Conservation (phyloP, 2,113 vertebrate genomes). For the Gavialis gangeticus region DNA sequence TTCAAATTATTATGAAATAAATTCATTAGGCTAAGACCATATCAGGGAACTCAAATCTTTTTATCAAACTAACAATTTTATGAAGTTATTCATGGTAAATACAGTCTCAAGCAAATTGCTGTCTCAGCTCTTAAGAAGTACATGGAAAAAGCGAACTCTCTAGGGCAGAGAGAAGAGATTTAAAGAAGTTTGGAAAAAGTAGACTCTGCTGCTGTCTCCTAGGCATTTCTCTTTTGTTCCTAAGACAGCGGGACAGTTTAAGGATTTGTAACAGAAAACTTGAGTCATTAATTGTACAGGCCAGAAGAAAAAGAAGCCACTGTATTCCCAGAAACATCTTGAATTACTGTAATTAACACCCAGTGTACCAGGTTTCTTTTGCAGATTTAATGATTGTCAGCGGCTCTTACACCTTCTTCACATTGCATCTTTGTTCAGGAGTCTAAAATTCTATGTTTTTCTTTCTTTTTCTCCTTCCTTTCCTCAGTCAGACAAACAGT, state of each 20-base stretch:
- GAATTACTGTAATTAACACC: slow-evolving; percentile 67
- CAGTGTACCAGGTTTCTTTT: slow-evolving; percentile 54
- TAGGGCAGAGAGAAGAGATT: not conserved
- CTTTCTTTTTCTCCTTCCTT: not conserved
- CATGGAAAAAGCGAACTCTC: not conserved
- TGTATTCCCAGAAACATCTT: slow-evolving; percentile 64
- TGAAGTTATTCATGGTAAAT: slow-evolving; percentile 2
- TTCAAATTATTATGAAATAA: not conserved
- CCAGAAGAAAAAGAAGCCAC: slow-evolving; percentile 58
- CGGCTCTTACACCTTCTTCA: slow-evolving; percentile 30
- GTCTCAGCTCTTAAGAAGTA: not conserved
- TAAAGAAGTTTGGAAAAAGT: slow-evolving; percentile 28
- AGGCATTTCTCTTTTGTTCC: slow-evolving; percentile 47
- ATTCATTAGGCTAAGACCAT: fast-evolving
- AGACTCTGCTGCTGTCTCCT: slow-evolving; percentile 25
- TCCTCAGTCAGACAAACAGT: not conserved
- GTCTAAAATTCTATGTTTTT: not conserved
- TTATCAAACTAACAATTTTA: not conserved
- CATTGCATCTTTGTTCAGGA: not conserved
- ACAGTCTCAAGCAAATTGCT: not conserved
- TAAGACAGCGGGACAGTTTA: slow-evolving; percentile 53
- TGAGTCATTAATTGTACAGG: slow-evolving; percentile 55
- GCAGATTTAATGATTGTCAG: slow-evolving; percentile 59
- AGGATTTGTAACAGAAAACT: slow-evolving; percentile 61
- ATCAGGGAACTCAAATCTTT: not conserved